Conservation (phyloP, 92 coral and sea anemone species). For the Phenganax subtilis region DNA sequence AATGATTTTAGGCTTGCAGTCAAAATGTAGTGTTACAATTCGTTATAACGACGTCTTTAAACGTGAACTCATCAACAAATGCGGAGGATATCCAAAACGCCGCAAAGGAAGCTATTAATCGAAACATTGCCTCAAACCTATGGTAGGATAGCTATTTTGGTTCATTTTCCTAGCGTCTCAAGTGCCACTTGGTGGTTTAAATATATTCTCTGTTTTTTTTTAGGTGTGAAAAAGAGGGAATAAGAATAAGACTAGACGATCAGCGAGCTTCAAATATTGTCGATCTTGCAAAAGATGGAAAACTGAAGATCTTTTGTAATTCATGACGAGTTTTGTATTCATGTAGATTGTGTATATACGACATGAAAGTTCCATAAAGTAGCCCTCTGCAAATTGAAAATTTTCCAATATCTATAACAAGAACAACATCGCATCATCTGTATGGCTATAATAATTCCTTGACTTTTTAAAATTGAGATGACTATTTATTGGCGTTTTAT, state of each 20-base stretch:
- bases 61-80: conserved; percentile 16
- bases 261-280: conserved; percentile 4
- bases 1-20: conserved; percentile 7
- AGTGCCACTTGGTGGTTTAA: neutral
- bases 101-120: conserved; percentile 15
- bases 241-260: conserved; percentile 23
- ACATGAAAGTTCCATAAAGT: neutral
- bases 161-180: neutral
- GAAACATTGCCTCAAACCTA: conserved; percentile 6
- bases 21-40: conserved; percentile 26
- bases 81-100: conserved; percentile 21
- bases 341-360: neutral
- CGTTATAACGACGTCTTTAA: conserved; percentile 12
- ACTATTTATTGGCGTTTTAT: too few relatives aligned
- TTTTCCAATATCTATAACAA: too few relatives aligned
- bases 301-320: conserved; percentile 26
- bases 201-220: neutral
- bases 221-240: conserved; percentile 37
- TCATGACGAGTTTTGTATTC: conserved; percentile 5
- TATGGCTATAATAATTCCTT: too few relatives aligned
- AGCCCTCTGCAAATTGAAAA: neutral
- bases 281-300: conserved; percentile 40
- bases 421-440: too few relatives aligned
- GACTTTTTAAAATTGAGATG: too few relatives aligned
- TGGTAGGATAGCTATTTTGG: conserved; percentile 10